A percentile compares a stretch with the other conserved stretches of the same genome.
Conservation (phyloP, 2,113 vertebrate species). For the Circaetus gallicus region DNA sequence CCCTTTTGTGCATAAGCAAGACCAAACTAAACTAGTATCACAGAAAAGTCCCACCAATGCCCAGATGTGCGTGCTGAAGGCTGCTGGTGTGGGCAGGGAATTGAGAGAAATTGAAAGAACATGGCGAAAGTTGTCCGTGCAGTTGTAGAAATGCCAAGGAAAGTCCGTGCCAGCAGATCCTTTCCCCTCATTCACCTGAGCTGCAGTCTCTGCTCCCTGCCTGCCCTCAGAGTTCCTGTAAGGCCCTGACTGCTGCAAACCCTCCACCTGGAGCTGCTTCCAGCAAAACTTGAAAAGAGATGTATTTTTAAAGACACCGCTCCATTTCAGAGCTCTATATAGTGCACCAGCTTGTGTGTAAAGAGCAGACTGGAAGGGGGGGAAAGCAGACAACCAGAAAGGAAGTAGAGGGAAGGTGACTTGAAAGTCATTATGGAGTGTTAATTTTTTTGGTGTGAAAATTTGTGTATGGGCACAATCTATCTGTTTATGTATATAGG, state of each 20-base stretch:
- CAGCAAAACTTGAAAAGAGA: background rate
- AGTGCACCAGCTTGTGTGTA: background rate
- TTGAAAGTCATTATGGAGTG: background rate
- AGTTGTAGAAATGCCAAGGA: background rate
- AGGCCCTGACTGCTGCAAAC: background rate
- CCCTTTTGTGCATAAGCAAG: background rate
- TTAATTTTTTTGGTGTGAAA: background rate
- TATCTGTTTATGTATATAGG: background rate
- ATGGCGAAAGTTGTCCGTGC: background rate
- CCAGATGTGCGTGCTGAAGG: background rate
- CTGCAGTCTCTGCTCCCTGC: background rate
- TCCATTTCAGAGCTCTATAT: background rate
- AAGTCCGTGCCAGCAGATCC: background rate
- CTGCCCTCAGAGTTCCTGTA: background rate
- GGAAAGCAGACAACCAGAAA: background rate
- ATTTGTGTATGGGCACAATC: background rate
- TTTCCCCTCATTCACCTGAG: background rate
- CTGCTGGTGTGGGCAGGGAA: background rate
- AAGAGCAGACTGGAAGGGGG: background rate
- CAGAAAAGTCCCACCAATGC: background rate
- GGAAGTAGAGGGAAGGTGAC: background rate
- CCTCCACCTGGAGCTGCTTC: background rate
- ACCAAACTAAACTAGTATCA: background rate
- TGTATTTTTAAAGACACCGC: slow-evolving; percentile 9
- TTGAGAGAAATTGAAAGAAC: background rate